A percentile compares a stretch with the other conserved stretches of the same genome.
phyloP scores from a whole-genome alignment of 2,113 vertebrate genomes.

The Notiomystis cincta region DNA sequence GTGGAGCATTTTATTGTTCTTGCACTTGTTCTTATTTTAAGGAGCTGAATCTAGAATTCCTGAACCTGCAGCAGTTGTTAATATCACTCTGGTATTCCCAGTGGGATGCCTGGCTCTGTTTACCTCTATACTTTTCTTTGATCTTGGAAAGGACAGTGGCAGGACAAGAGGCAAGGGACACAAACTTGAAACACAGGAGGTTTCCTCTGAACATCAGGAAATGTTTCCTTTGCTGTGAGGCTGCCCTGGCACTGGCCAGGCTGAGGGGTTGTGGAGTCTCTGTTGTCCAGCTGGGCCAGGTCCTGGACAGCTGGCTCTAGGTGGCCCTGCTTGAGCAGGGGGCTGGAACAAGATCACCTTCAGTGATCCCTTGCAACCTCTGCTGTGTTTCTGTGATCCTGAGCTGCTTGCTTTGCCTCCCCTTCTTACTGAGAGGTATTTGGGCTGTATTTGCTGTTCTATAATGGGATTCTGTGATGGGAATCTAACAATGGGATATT shows the following conservation, averaged over 20 bases:
- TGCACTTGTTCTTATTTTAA: background rate
- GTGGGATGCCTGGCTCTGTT: background rate
- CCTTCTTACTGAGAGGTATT: background rate
- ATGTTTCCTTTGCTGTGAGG: background rate
- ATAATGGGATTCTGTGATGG: background rate
- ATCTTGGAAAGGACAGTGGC: background rate
- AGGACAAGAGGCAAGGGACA: background rate
- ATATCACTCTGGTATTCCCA: background rate
- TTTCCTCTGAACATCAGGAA: background rate
- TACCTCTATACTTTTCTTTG: background rate
- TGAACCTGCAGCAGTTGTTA: background rate
- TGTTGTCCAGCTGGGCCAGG: background rate
- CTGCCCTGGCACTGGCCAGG: background rate
- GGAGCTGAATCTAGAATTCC: background rate
- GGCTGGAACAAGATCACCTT: background rate
- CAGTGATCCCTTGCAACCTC: background rate
- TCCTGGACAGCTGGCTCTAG: background rate
- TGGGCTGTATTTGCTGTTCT: background rate
- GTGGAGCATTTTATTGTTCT: background rate
- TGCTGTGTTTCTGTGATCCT: background rate
- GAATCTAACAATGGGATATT: background rate
- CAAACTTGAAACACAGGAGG: background rate
- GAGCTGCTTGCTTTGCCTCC: background rate
- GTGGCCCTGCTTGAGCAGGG: background rate
- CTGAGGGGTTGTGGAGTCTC: background rate